Base-by-base conservation (phyloP, 2,797 vertebrate genomes). In the Sebastes hubbsi region DNA sequence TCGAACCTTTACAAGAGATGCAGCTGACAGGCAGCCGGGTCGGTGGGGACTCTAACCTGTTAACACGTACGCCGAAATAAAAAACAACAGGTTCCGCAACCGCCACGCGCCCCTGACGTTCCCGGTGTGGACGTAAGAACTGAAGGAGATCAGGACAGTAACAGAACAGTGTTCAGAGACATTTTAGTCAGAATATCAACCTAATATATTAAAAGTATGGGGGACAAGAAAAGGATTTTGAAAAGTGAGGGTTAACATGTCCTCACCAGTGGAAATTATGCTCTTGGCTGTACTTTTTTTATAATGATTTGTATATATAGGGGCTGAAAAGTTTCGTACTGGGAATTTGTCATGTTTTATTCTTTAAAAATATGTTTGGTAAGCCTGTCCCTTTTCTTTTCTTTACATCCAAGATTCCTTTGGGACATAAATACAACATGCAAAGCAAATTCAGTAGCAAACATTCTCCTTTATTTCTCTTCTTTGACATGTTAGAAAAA, bases 401-500 rank as follows among this genome's bases (percentile, higher is more conserved):
- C 20, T 68, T 68, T 20, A 34, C 29, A 66, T 56, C 22, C 54
- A 56, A 5, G 32, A 25, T 58, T 20, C 22, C 9, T 56, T 58
- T 58, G 24, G 10, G 34, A 59, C 68, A 71, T 38, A 27, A 42
- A 71, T 7, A 84, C 29, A 76, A 64, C 36, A 72, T 62, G 36
- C 13, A 29, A 75, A 83, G 46, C 67, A 77, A 49, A 68, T 77
- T 82, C 29, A 88, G 80, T 79, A 91, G 84, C 72, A 93, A 88
- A 86, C 56, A 75, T 90, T 87, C 55, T 75, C 32, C 78, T 95
- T 96, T 95, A 68, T 87, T 89, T 82, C 55, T 78, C 66, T 81
- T 36, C 52, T 71, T 86, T 65, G 42, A 89, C 79, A 91, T 74
- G 84, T 84, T 80, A 86, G 70, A 89, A 90, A 94, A 93, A 88